A percentile compares a stretch with the other conserved stretches of the same genome.
Evolutionary conservation across 2,888 invertebrate species (phyloP).

Genomic region (Beris morrisii): DNA sequence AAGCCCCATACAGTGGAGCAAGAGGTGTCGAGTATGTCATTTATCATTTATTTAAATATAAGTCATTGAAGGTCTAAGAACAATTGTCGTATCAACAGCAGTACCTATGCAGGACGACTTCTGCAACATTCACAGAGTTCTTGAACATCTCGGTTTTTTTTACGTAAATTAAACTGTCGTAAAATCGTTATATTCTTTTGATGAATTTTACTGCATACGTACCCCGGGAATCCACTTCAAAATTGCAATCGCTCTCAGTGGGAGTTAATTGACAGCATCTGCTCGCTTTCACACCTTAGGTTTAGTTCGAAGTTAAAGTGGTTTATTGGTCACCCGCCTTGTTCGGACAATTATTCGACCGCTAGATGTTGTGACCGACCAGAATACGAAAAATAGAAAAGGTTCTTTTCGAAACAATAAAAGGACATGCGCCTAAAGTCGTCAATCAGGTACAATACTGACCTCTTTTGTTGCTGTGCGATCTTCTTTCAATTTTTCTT

Average conservation of each 20-base stretch:
- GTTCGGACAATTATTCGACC: conserved; percentile 25
- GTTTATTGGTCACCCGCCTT: conserved; percentile 31
- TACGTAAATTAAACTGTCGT: too few species aligned
- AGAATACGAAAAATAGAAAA: conserved; percentile 5
- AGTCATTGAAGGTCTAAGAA: too few species aligned
- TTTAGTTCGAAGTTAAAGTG: conserved; percentile 21
- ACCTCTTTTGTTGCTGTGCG: neutral
- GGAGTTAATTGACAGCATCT: conserved; percentile 35
- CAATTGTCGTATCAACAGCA: too few species aligned
- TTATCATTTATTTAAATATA: too few species aligned
- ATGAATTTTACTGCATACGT: neutral
- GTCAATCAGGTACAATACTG: neutral
- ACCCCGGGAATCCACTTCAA: conserved; percentile 26
- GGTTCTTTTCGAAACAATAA: conserved; percentile 10
- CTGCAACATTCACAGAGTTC: too few species aligned
- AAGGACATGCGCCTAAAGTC: conserved; percentile 20
- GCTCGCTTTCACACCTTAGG: conserved; percentile 36
- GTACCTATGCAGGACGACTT: too few species aligned
- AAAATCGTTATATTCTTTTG: too few species aligned
- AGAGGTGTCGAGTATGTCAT: too few species aligned
- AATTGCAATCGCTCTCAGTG: conserved; percentile 24
- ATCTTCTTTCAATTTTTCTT: neutral
- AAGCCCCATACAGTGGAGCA: too few species aligned
- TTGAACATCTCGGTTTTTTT: too few species aligned
- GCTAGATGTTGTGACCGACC: conserved; percentile 26